A percentile compares a stretch with the other conserved stretches of the same genome.
Evolutionary conservation across 2,113 vertebrate genomes (phyloP).

Genomic region (Drymodes brunneopygia): DNA sequence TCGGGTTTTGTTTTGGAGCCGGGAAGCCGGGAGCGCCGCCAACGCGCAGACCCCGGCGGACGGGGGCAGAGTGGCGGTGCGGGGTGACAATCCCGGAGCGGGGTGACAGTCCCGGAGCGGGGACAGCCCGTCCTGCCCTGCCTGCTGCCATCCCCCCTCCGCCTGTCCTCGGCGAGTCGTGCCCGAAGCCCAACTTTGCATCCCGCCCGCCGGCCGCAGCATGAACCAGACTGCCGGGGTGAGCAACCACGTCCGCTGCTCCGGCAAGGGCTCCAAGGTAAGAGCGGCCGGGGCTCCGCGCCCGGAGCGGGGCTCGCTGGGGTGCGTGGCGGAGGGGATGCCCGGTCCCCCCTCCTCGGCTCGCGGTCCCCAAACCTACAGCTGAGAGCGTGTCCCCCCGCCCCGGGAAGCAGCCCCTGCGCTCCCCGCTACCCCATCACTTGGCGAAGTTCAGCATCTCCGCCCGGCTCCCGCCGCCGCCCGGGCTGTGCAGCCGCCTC

Average conservation of each 20-base stretch:
- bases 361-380: not conserved
- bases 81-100: not conserved
- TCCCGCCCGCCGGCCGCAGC: not conserved
- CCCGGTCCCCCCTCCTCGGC: too few relatives aligned
- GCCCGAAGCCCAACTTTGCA: not conserved
- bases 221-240: slow-evolving; percentile 82
- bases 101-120: not conserved
- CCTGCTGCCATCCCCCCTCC: not conserved
- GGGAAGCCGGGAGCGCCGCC: slow-evolving; percentile 38
- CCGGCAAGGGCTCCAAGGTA: slow-evolving; percentile 74
- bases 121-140: not conserved
- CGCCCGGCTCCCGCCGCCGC: not conserved
- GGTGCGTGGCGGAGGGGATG: not conserved
- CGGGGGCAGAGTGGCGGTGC: not conserved
- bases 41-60: not conserved
- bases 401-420: not conserved
- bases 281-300: not conserved
- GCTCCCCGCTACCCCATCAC: not conserved
- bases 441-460: not conserved
- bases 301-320: not conserved
- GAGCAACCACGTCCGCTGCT: slow-evolving; percentile 76
- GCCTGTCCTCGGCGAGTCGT: not conserved
- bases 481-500: not conserved
- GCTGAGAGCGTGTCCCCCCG: not conserved
- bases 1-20: slow-evolving; percentile 58